Evolutionary conservation across 2,888 invertebrate species (phyloP), one percentile per base, ranked within the genome.

Genomic region (Pomacea canaliculata): DNA sequence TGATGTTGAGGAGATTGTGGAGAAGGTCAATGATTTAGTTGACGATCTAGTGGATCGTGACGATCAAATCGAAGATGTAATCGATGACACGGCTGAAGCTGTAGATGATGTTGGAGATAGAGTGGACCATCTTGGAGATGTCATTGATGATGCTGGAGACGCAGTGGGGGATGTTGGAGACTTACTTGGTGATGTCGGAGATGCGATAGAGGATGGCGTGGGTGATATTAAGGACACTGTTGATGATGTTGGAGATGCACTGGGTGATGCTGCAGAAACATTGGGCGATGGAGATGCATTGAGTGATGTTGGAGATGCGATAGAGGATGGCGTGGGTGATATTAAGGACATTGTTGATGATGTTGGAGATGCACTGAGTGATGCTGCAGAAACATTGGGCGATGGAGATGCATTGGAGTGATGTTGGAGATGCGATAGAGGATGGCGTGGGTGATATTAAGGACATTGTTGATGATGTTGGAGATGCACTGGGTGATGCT

Each of bases 401-500:
- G 73, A 23, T 16, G 73, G 71, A n/a, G 74, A 59, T 72, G 74
- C 19, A 16, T 18, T 18, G 27, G 72, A n/a, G 12, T 27, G 77
- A 60, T n/a, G 56, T 48, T n/a, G 67, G 18, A 27, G 79, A 62
- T 56, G 77, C 23, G n/a, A n/a, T n/a, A n/a, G n/a, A n/a, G n/a
- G n/a, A n/a, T n/a, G n/a, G n/a, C n/a, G n/a, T n/a, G n/a, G n/a
- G n/a, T n/a, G n/a, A n/a, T n/a, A n/a, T n/a, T n/a, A n/a, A 1
- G 18, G 71, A 65, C 65, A 71, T 27, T 63, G 63, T 63, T 7
- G 76, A 37, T 27, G 67, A 62, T 62, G 67, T 5, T 60, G 60
- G 60, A 16, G 79, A 73, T 60, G 73, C 68, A 7, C 16, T 77
- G 7, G 78, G 68, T 19, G 78, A 76, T 62, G 76, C 23, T 65